phyloP scores from a whole-genome alignment of 2,888 invertebrate genomes.

The Chrysolina oricalcia region DNA sequence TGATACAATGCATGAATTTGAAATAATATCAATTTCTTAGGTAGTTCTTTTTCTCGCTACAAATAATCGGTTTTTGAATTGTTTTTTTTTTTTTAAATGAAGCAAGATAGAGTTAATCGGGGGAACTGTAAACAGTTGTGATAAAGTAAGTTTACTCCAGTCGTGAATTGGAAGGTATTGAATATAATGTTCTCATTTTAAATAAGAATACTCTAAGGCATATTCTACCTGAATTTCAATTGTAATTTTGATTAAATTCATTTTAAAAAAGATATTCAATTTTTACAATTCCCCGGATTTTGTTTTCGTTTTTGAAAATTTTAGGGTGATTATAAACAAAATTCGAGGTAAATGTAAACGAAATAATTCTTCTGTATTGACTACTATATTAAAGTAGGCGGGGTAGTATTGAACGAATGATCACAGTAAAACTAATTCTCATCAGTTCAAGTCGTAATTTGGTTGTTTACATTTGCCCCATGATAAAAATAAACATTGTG shows the following conservation, averaged over 20 bases:
- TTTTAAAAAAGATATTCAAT: no score
- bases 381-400: conserved; percentile 21
- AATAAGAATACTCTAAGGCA: conserved; percentile 13
- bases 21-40: no score
- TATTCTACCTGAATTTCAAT: conserved; percentile 1
- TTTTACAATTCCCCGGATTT: background rate
- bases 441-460: conserved; percentile 7
- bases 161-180: conserved; percentile 3
- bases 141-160: background rate
- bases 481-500: background rate
- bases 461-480: conserved; percentile 23
- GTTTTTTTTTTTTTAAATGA: no score
- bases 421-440: conserved; percentile 13
- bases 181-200: background rate
- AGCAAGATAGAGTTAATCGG: no score
- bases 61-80: no score
- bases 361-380: no score
- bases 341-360: no score
- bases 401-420: conserved; percentile 31
- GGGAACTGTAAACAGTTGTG: no score
- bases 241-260: background rate
- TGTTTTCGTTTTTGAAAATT: conserved; percentile 12
- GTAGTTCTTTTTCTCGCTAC: no score
- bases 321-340: conserved; percentile 26
- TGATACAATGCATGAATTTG: no score